These are phyloP conservation scores for Hyles vespertilio DNA, from an alignment of 1,140 invertebrate genomes.

Conservation along the genomic window DNA sequence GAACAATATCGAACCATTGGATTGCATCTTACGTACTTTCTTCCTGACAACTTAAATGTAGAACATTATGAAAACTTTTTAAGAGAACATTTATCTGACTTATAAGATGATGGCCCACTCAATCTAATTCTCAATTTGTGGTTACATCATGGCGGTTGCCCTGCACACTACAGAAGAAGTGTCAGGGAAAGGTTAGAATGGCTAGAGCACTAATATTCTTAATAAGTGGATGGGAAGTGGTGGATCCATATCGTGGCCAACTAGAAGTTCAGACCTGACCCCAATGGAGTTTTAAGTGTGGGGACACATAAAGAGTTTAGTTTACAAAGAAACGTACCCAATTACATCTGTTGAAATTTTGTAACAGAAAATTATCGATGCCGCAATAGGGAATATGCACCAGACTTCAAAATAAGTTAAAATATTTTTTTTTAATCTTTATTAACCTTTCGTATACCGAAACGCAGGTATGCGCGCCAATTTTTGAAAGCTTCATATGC, in stretches of 20 bases:
- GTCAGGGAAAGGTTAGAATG: slow-evolving; percentile 14
- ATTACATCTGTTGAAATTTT: too few species aligned
- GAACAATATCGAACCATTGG: slow-evolving; percentile 37
- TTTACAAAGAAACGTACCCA: background rate
- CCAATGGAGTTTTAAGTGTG: slow-evolving; percentile 13
- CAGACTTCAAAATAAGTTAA: too few species aligned
- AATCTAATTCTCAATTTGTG: slow-evolving; percentile 30
- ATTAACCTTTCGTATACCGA: too few species aligned
- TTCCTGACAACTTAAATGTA: slow-evolving; percentile 29
- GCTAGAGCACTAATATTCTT: slow-evolving; percentile 10
- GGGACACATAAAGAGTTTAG: slow-evolving; percentile 16
- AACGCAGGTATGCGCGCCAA: too few species aligned
- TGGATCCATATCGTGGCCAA: slow-evolving; percentile 12
- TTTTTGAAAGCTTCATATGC: too few species aligned
- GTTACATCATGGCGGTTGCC: slow-evolving; percentile 39
- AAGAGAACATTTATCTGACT: slow-evolving; percentile 33
- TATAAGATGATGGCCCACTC: slow-evolving; percentile 27
- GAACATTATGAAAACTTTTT: slow-evolving; percentile 39
- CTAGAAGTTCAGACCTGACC: slow-evolving; percentile 17
- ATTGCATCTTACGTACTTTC: slow-evolving; percentile 7
- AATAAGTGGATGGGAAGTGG: slow-evolving; percentile 18
- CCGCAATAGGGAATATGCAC: too few species aligned
- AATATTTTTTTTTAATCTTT: too few species aligned
- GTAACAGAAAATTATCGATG: too few species aligned
- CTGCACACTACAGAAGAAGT: slow-evolving; percentile 16